Conservation (phyloP, 2,113 vertebrate species). For the Daubentonia madagascariensis region DNA sequence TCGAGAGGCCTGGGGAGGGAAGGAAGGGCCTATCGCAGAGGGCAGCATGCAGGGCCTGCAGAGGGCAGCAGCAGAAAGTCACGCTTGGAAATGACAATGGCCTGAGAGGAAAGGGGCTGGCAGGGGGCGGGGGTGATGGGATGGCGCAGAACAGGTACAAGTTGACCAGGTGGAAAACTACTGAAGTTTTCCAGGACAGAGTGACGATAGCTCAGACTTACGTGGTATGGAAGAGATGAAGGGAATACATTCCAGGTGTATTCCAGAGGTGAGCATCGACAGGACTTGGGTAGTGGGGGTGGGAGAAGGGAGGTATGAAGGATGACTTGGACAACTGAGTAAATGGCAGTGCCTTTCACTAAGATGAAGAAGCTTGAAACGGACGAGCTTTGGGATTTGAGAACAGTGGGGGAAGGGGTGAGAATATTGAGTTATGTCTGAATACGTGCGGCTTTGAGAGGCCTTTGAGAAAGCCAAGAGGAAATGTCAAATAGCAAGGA, state of each 20-base stretch:
- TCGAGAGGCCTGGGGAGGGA: rapidly evolving
- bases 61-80: not conserved
- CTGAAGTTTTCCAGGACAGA: not conserved
- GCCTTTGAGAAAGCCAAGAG: not conserved
- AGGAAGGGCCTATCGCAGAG: not conserved
- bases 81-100: not conserved
- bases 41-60: not conserved
- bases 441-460: not conserved
- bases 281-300: not conserved
- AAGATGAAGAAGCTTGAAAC: not conserved
- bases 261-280: not conserved
- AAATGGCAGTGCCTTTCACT: not conserved
- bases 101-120: too few species aligned
- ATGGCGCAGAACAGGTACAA: not conserved
- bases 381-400: not conserved
- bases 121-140: not conserved
- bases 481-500: not conserved
- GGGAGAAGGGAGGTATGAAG: not conserved
- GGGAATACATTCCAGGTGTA: not conserved
- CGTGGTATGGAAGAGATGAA: not conserved
- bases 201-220: not conserved
- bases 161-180: not conserved
- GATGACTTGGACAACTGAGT: not conserved
- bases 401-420: not conserved
- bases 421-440: not conserved